Conservation (phyloP, 1,140 invertebrate genomes). For the Cepaea nemoralis region DNA sequence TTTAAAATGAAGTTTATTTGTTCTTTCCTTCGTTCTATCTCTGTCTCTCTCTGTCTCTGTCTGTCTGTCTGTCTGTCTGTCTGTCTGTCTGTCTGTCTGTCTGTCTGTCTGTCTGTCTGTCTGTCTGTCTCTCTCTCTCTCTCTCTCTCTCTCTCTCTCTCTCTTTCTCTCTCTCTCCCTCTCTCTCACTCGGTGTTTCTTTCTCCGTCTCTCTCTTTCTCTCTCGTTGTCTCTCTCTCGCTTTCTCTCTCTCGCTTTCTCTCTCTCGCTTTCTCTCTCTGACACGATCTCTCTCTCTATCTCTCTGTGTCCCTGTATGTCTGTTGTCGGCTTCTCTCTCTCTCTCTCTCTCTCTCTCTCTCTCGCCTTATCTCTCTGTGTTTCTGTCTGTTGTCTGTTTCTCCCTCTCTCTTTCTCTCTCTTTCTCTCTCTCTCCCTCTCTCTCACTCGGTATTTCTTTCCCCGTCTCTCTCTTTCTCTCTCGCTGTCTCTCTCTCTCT, state of each 20-base stretch:
- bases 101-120: constrained; percentile 19
- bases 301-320: no score
- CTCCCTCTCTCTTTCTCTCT: constrained; percentile 5
- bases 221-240: no score
- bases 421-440: background rate
- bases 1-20: no score
- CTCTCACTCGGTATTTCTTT: constrained; percentile 16
- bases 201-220: constrained; percentile 7
- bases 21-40: no score
- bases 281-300: no score
- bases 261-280: no score
- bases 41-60: background rate
- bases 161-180: background rate
- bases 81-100: background rate
- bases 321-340: no score
- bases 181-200: constrained; percentile 10
- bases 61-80: background rate
- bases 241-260: no score
- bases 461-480: constrained; percentile 1
- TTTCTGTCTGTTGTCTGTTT: no score
- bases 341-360: no score
- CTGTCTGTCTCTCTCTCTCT: background rate
- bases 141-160: background rate
- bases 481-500: no score
- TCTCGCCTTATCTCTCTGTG: no score